Evolutionary conservation across 2,797 vertebrate genomes (phyloP).

Genomic region (Onychomys torridus): DNA sequence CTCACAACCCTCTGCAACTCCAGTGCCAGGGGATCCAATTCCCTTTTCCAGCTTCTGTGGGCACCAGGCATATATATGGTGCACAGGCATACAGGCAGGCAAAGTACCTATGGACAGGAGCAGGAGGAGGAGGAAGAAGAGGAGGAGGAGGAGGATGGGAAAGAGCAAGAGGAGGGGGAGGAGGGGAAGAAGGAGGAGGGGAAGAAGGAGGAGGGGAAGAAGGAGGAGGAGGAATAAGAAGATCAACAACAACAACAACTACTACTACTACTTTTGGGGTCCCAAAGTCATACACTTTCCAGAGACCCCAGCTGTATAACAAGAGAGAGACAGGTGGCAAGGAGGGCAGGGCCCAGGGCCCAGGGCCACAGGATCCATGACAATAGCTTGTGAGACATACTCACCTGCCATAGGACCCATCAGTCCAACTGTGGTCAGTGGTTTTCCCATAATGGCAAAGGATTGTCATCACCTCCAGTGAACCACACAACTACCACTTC

Average conservation of each 20-base stretch:
- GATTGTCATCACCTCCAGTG: no score
- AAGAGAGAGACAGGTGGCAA: neutral
- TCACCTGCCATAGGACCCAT: neutral
- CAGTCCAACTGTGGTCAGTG: neutral
- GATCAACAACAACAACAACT: neutral
- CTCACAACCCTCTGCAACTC: neutral
- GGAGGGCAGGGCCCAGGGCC: neutral
- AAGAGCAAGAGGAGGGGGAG: accelerated
- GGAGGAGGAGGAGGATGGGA: no score
- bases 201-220: neutral
- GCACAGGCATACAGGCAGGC: neutral
- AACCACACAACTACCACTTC: neutral
- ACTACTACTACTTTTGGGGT: neutral
- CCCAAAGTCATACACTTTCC: neutral
- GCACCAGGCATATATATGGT: neutral
- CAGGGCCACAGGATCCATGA: no score
- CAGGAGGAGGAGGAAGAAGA: neutral
- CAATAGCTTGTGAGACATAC: neutral
- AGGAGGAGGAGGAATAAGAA: neutral
- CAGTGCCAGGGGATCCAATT: neutral
- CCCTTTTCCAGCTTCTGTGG: neutral
- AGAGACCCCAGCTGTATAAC: neutral
- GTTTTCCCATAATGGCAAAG: neutral
- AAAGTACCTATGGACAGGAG: neutral
- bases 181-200: neutral